Percentiles rank a stretch among this genome's conserved stretches.
Conservation (phyloP, 2,888 invertebrate genomes). For the Agrilus mali region DNA sequence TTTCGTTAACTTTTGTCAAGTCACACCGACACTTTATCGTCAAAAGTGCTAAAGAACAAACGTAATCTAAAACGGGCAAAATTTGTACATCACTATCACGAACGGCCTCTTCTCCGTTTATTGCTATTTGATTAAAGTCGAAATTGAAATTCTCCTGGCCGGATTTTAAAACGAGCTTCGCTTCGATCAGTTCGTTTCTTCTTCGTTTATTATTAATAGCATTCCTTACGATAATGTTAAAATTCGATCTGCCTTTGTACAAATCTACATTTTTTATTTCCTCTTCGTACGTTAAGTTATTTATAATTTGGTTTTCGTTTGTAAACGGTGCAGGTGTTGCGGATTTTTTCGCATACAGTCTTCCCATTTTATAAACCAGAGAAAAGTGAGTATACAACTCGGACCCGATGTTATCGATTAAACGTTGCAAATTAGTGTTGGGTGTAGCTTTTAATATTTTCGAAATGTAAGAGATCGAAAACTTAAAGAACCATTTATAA, state of each 20-base stretch:
- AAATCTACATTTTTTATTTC: constrained; percentile 17
- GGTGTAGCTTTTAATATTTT: constrained; percentile 13
- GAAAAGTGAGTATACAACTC: constrained; percentile 24
- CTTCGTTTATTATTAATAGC: constrained; percentile 8
- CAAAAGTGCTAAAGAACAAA: constrained; percentile 15
- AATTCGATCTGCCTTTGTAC: constrained; percentile 14
- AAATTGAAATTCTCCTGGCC: constrained; percentile 7
- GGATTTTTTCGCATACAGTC: constrained; percentile 23
- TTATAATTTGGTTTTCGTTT: constrained; percentile 19
- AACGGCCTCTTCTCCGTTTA: constrained; percentile 4
- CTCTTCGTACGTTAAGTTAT: constrained; percentile 14
- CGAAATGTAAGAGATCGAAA: constrained; percentile 34
- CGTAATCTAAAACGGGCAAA: constrained; percentile 22
- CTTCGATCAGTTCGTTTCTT: constrained; percentile 13
- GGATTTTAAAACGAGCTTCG: constrained; percentile 17
- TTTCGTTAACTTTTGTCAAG: neutral
- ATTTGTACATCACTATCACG: constrained; percentile 18
- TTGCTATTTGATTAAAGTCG: constrained; percentile 10
- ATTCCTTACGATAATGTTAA: constrained; percentile 11
- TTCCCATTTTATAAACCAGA: constrained; percentile 23
- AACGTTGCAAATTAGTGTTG: constrained; percentile 1
- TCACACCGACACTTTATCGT: constrained; percentile 6
- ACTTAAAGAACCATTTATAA: constrained; percentile 62
- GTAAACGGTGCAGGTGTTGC: constrained; percentile 24
- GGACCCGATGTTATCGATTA: constrained; percentile 21